Percentiles rank a stretch among this genome's conserved stretches.
These are phyloP conservation scores for Herpetotheres cachinnans DNA, from an alignment of 2,113 vertebrate species.

Conservation along the genomic window DNA sequence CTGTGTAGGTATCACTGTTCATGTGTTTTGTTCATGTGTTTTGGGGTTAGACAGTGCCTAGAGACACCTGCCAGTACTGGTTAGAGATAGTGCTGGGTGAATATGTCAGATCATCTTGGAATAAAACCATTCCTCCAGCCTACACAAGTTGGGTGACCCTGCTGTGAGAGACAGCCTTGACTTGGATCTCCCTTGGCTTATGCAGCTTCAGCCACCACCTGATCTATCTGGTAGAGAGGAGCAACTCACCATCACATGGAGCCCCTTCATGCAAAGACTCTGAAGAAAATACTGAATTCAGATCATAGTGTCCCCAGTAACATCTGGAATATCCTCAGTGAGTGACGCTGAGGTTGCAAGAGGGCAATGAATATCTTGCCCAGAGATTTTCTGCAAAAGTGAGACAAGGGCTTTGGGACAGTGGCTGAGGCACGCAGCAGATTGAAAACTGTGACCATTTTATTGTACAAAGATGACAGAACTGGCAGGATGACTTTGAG, in stretches of 20 bases:
- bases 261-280: neutral
- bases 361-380: neutral
- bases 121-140: neutral
- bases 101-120: neutral
- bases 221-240: neutral
- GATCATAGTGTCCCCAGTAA: fast-evolving
- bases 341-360: neutral
- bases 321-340: neutral
- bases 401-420: neutral
- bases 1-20: neutral
- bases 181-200: neutral
- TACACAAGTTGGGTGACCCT: neutral
- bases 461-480: neutral
- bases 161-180: neutral
- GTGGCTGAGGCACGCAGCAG: neutral
- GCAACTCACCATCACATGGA: neutral
- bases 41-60: neutral
- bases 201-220: neutral
- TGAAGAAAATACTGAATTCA: neutral
- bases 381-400: neutral
- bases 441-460: neutral
- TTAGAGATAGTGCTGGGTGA: neutral
- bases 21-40: neutral
- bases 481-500: neutral
- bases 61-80: neutral